Conservation (phyloP, 1,140 invertebrate species). For the Pantala flavescens region DNA sequence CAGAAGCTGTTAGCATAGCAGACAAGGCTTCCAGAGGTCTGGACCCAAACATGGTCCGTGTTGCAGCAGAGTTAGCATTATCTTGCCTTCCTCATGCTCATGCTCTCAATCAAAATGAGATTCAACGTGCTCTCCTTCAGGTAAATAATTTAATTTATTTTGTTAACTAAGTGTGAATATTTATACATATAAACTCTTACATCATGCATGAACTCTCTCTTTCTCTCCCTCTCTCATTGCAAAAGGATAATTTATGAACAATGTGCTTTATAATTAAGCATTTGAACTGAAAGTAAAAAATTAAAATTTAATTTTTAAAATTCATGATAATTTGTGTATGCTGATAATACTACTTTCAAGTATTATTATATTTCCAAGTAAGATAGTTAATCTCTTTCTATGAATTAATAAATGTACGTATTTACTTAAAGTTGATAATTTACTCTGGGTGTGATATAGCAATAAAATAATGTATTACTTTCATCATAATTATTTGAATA, state of each 20-base stretch:
- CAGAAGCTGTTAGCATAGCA: slow-evolving; percentile 90
- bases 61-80: slow-evolving; percentile 87
- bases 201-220: too few species aligned
- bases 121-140: slow-evolving; percentile 85
- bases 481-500: neutral
- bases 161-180: neutral
- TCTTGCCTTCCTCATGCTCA: slow-evolving; percentile 91
- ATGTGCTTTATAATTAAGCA: too few species aligned
- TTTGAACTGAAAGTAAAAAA: neutral
- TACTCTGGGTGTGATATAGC: neutral
- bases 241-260: too few species aligned
- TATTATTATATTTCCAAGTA: too few species aligned
- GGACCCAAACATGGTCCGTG: slow-evolving; percentile 75
- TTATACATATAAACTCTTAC: too few species aligned
- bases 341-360: too few species aligned
- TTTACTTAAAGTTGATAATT: too few species aligned
- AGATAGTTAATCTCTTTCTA: neutral
- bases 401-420: neutral
- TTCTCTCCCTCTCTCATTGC: too few species aligned
- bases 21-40: slow-evolving; percentile 87
- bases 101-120: slow-evolving; percentile 93
- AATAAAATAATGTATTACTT: too few species aligned
- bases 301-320: neutral
- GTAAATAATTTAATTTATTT: slow-evolving; percentile 27
- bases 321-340: too few species aligned